Evolutionary conservation across 2,888 invertebrate genomes (phyloP), one percentile per base, ranked within the genome.

Genomic region (Dynastes hyllus): DNA sequence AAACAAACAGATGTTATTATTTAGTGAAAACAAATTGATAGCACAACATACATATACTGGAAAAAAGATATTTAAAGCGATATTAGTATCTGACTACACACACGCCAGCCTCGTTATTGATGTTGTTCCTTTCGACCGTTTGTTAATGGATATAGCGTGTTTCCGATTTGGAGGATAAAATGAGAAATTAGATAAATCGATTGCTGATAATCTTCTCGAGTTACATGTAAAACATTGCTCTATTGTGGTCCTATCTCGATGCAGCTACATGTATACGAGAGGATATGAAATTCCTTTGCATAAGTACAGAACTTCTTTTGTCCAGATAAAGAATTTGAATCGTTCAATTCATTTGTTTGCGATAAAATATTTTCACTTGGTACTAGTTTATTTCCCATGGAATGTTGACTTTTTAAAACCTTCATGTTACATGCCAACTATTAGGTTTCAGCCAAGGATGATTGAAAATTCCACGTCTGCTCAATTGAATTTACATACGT

Each of bases 91-190:
- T 22, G 61, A 27, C 58, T 63, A 50, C 63, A 50, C 45, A 61
- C 8, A 45, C 45, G 45, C 11, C 11, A 45, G 73, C 22, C 61
- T 32, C 45, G 73, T 75, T 75, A 75, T 75, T 75, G 73, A 75
- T 75, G 61, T 75, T 61, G 61, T 61, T 22, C 45, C 45, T 45
- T 63, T 45, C 61, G 29, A 40, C 27, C 45, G 73, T 55, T 75
- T 75, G 73, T 75, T 78, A 78, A 78, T 78, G 78, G 78, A 78
- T 67, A 75, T 78, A 63, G 78, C 75, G 66, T 78, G 78, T 78
- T 78, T 66, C 78, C 66, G 66, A 75, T 78, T 73, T 51, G 40
- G 73, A 45, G 78, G 75, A 78, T 78, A 78, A 78, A 78, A 66
- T 73, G 65, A 78, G 78, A 78, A 75, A 75, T 75, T 75, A 75